Evolutionary conservation across 2,888 invertebrate species (phyloP).

Genomic region (Cerastis rubricosa): DNA sequence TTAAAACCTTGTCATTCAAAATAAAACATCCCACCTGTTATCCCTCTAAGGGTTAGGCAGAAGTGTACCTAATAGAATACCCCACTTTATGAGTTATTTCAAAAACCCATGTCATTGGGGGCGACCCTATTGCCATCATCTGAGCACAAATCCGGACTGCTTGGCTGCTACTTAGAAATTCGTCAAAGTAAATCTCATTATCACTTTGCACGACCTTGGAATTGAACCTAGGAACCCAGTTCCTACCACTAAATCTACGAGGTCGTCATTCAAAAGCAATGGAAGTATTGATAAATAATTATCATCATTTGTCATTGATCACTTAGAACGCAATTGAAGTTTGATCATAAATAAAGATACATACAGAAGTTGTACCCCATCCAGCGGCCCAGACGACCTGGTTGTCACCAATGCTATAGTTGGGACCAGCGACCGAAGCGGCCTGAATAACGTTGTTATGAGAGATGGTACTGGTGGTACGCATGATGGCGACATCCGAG

Average conservation of each 20-base stretch:
- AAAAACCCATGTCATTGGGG: background rate
- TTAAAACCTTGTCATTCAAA: background rate
- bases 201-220: background rate
- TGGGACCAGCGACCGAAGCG: slow-evolving; percentile 66
- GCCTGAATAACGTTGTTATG: slow-evolving; percentile 60
- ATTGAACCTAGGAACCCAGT: background rate
- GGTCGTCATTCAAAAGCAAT: background rate
- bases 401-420: slow-evolving; percentile 71
- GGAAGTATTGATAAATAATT: background rate
- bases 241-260: background rate
- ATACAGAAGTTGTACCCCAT: slow-evolving; percentile 77
- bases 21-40: background rate
- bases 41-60: background rate
- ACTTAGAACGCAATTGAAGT: background rate
- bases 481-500: slow-evolving; percentile 69
- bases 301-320: background rate
- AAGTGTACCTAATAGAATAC: background rate
- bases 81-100: background rate
- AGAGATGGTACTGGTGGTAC: slow-evolving; percentile 25
- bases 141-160: background rate
- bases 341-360: slow-evolving; percentile 24
- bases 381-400: slow-evolving; percentile 76
- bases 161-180: background rate
- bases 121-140: background rate
- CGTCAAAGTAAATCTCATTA: background rate